A percentile compares a stretch with the other conserved stretches of the same genome.
phyloP scores from a whole-genome alignment of 2,888 invertebrate genomes.

The Xylota segnis region DNA sequence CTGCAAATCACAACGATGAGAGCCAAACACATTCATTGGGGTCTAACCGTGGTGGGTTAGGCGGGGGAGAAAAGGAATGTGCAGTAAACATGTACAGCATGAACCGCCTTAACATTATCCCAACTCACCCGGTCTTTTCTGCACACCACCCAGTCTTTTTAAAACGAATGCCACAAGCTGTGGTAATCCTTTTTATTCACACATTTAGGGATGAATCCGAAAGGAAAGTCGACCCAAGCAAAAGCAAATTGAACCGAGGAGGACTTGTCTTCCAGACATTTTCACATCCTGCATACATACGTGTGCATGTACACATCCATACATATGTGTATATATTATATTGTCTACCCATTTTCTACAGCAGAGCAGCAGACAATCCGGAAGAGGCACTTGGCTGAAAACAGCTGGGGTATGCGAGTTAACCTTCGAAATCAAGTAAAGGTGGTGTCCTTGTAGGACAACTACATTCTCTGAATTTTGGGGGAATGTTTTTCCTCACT shows the following conservation, averaged over 20 bases:
- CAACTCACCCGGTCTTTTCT: constrained; percentile 33
- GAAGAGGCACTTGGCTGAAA: constrained; percentile 69
- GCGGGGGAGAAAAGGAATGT: constrained; percentile 31
- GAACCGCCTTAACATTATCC: constrained; percentile 52
- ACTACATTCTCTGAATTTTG: constrained; percentile 65
- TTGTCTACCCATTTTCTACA: constrained; percentile 60
- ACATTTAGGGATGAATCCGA: constrained; percentile 74
- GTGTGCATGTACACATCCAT: neutral
- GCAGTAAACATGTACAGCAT: constrained; percentile 43
- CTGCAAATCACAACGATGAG: constrained; percentile 36
- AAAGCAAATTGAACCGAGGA: constrained; percentile 67
- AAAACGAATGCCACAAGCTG: constrained; percentile 72
- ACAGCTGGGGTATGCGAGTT: constrained; percentile 46
- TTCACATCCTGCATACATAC: constrained; percentile 65
- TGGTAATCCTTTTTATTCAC: constrained; percentile 77
- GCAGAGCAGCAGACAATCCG: constrained; percentile 62
- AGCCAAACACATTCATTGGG: constrained; percentile 30
- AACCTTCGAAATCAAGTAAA: constrained; percentile 69
- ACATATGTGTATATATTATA: constrained; percentile 34
- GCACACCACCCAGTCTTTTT: constrained; percentile 50
- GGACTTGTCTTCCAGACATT: constrained; percentile 76
- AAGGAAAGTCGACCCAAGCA: constrained; percentile 74
- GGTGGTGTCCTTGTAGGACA: constrained; percentile 68
- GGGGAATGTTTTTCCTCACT: constrained; percentile 57
- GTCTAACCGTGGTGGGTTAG: constrained; percentile 8